A percentile compares a stretch with the other conserved stretches of the same genome.
Conservation (phyloP, 2,113 vertebrate species). For the Esox niger region DNA sequence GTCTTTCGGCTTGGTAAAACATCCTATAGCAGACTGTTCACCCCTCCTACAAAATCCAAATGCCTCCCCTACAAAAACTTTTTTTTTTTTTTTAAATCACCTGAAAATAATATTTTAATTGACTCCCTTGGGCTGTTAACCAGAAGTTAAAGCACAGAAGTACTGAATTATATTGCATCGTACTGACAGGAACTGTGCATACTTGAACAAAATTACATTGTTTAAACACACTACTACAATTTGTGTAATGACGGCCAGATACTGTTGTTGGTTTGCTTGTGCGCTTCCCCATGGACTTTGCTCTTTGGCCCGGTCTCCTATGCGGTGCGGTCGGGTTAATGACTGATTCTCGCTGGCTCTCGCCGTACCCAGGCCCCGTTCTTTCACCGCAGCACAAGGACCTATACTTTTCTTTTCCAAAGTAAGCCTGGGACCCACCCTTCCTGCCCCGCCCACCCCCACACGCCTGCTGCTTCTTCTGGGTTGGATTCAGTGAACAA, state of each 20-base stretch:
- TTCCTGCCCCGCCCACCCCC: too few species aligned
- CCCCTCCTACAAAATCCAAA: neutral
- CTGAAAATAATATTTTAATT: neutral
- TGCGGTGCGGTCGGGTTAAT: constrained; percentile 48
- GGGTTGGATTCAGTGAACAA: too few species aligned
- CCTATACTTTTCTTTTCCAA: constrained; percentile 15
- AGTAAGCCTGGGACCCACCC: constrained; percentile 14
- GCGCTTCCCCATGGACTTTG: constrained; percentile 51
- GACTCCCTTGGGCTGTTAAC: neutral
- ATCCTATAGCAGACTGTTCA: neutral
- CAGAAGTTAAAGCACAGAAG: neutral
- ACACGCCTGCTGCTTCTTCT: too few species aligned
- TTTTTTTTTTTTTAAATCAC: neutral
- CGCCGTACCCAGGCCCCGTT: constrained; percentile 22
- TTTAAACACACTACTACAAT: neutral
- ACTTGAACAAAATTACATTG: too few species aligned
- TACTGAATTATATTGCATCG: too few species aligned
- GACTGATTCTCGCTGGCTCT: constrained; percentile 47
- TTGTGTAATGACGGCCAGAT: constrained; percentile 2
- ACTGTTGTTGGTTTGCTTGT: neutral
- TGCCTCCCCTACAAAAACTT: too few species aligned
- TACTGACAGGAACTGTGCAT: too few species aligned
- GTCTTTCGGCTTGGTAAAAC: neutral
- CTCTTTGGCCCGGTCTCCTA: constrained; percentile 16
- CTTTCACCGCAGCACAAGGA: neutral